These are phyloP conservation scores for Octonoba sinensis DNA, from an alignment of 2,888 invertebrate species.

Conservation along the genomic window DNA sequence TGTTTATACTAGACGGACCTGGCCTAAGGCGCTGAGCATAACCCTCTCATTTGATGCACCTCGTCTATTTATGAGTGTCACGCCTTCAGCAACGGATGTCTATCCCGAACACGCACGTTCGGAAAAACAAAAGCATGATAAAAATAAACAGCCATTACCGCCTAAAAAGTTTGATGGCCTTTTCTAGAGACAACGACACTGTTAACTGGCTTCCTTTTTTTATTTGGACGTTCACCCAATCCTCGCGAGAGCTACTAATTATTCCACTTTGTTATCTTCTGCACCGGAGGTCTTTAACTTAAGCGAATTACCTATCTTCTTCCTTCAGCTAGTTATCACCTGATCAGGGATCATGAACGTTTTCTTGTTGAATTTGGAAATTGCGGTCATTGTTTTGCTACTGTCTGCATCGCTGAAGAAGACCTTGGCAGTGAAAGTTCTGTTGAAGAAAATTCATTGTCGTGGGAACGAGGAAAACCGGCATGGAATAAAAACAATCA, in stretches of 20 bases:
- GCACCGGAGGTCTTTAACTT: too few relatives aligned
- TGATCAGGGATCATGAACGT: too few relatives aligned
- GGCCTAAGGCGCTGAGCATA: slow-evolving; percentile 16
- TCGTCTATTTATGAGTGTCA: slow-evolving; percentile 42
- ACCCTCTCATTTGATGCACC: slow-evolving; percentile 39
- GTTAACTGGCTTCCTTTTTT: slow-evolving; percentile 3
- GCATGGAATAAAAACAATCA: too few relatives aligned
- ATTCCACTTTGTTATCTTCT: slow-evolving; percentile 10
- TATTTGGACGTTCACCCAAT: slow-evolving; percentile 25
- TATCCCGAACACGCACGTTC: slow-evolving; percentile 14
- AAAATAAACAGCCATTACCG: slow-evolving; percentile 37
- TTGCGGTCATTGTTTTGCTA: too few relatives aligned
- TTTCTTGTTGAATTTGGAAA: too few relatives aligned
- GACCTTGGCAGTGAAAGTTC: too few relatives aligned
- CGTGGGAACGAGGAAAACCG: too few relatives aligned
- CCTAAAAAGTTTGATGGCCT: slow-evolving; percentile 47
- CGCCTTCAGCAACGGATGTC: slow-evolving; percentile 40
- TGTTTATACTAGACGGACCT: too few relatives aligned
- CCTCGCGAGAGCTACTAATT: slow-evolving; percentile 4
- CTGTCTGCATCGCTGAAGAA: too few relatives aligned
- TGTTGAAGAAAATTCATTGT: too few relatives aligned
- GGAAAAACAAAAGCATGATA: background rate
- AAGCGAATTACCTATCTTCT: too few relatives aligned
- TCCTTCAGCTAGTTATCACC: too few relatives aligned
- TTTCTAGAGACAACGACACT: slow-evolving; percentile 27